Percentiles rank a stretch among this genome's conserved stretches.
These are phyloP conservation scores for Sminthurinus aureus DNA, from an alignment of 2,888 invertebrate species.

Conservation along the genomic window DNA sequence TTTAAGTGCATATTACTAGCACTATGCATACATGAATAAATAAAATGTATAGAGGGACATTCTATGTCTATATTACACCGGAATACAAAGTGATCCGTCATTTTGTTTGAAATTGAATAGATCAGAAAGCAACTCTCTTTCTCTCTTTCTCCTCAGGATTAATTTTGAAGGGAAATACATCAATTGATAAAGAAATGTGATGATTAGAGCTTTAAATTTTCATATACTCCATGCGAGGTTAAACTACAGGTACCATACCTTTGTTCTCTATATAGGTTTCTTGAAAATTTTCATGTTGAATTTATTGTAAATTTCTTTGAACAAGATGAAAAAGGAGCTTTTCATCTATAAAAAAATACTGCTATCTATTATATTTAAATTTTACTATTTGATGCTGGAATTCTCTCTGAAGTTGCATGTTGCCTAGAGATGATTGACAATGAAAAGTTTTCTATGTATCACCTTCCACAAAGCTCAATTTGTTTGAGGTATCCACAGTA, in stretches of 20 bases:
- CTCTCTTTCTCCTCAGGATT: background rate
- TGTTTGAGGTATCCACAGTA: background rate
- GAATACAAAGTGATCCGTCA: background rate
- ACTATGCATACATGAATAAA: no score
- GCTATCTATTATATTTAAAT: background rate
- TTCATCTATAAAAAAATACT: slow-evolving; percentile 23
- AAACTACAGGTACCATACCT: background rate
- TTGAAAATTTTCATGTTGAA: background rate
- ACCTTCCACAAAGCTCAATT: slow-evolving; percentile 23
- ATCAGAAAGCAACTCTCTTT: background rate
- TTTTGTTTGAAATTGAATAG: slow-evolving; percentile 1
- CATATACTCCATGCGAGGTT: background rate
- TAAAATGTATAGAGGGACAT: no score
- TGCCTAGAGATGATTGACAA: slow-evolving; percentile 41
- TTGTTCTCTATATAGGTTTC: slow-evolving; percentile 8
- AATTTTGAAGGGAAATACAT: background rate
- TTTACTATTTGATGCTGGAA: slow-evolving; percentile 32
- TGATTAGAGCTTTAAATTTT: background rate
- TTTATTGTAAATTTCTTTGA: slow-evolving; percentile 6
- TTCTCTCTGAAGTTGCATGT: slow-evolving; percentile 36
- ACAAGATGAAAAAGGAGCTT: slow-evolving; percentile 24
- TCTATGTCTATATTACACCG: no score
- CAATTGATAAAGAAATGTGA: background rate
- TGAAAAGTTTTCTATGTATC: slow-evolving; percentile 37
- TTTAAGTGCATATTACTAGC: no score